phyloP scores from a whole-genome alignment of 2,888 invertebrate species.

The Drosophila borborema region DNA sequence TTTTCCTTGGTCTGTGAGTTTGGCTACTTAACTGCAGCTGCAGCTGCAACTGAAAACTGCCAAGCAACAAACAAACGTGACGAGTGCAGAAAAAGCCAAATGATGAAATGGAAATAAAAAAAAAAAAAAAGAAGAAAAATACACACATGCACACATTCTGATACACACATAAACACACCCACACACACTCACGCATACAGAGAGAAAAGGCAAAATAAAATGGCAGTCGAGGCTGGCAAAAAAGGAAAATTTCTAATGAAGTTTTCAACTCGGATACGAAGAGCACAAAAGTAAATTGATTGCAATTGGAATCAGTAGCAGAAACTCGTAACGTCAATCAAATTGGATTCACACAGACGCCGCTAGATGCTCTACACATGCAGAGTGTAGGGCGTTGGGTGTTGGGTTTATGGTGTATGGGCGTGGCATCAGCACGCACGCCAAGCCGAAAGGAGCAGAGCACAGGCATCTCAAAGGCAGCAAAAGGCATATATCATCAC shows the following conservation, averaged over 20 bases:
- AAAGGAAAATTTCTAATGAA: constrained; percentile 75
- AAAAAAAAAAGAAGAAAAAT: constrained; percentile 12
- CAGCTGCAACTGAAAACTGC: constrained; percentile 51
- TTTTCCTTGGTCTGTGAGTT: constrained; percentile 43
- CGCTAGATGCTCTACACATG: constrained; percentile 32
- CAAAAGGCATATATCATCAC: constrained; percentile 75
- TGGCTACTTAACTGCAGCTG: constrained; percentile 72
- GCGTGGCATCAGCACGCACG: constrained; percentile 42
- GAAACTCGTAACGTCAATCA: constrained; percentile 81
- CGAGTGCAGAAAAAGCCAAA: constrained; percentile 64
- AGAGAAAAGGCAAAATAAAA: constrained; percentile 51
- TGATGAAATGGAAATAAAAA: constrained; percentile 53
- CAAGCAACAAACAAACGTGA: constrained; percentile 61
- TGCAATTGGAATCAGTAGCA: constrained; percentile 81
- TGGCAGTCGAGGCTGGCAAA: constrained; percentile 49
- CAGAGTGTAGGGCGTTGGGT: neutral
- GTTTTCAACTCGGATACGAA: constrained; percentile 78
- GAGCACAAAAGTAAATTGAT: constrained; percentile 79
- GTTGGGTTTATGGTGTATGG: neutral
- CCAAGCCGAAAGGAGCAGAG: constrained; percentile 25
- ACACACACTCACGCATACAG: constrained; percentile 6
- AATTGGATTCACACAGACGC: constrained; percentile 74
- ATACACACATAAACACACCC: no score
- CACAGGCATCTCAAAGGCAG: constrained; percentile 54
- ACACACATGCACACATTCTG: constrained; percentile 12